Percentiles rank a stretch among this genome's conserved stretches.
These are phyloP conservation scores for Hirudo medicinalis DNA, from an alignment of 1,140 invertebrate species.

Conservation along the genomic window DNA sequence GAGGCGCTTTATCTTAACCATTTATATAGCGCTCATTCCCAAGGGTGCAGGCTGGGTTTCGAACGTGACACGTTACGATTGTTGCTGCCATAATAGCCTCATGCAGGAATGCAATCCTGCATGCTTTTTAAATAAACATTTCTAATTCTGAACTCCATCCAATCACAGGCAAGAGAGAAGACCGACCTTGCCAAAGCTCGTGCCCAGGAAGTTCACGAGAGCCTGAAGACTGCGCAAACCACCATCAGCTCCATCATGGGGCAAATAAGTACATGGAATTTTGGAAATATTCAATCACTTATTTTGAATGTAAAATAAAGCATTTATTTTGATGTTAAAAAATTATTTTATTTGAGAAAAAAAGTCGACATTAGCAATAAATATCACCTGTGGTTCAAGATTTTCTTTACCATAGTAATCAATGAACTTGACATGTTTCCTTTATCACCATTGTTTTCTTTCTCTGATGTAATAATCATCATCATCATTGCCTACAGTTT, in stretches of 20 bases:
- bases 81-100: no score
- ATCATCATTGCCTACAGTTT: not conserved
- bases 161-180: not conserved
- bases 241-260: conserved; percentile 23
- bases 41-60: no score
- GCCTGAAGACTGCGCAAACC: conserved; percentile 21
- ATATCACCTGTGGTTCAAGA: not conserved
- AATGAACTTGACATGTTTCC: not conserved
- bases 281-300: conserved; percentile 14
- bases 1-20: no score
- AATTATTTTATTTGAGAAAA: not conserved
- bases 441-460: not conserved
- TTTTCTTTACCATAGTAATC: not conserved
- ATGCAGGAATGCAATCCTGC: no score
- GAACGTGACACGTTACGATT: no score
- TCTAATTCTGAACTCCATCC: no score
- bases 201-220: conserved; percentile 23
- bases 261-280: conserved; percentile 26
- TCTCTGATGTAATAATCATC: not conserved
- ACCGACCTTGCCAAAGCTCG: conserved; percentile 5
- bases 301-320: no score
- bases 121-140: no score
- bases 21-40: no score
- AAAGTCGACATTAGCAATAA: not conserved
- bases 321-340: no score